phyloP scores from a whole-genome alignment of 2,888 invertebrate genomes.

The Adelognathus sp. region DNA sequence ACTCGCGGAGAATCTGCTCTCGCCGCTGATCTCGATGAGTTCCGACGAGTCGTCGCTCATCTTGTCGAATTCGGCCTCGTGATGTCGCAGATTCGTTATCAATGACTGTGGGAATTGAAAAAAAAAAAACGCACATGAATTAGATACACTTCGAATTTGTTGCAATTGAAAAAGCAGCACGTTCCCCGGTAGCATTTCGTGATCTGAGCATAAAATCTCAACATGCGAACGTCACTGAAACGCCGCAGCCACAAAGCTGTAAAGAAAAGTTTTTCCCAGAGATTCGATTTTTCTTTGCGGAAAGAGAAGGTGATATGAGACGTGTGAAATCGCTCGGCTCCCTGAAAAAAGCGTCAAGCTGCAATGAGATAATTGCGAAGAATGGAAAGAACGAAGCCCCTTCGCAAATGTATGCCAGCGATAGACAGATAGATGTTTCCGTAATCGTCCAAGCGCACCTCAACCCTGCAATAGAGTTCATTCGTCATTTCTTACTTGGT shows the following conservation, averaged over 20 bases:
- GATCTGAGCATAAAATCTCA: neutral
- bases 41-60: slow-evolving; percentile 93
- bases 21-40: slow-evolving; percentile 92
- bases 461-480: slow-evolving; percentile 37
- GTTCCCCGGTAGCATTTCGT: neutral
- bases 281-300: slow-evolving; percentile 38
- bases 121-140: neutral
- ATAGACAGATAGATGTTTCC: slow-evolving; percentile 46
- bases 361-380: slow-evolving; percentile 19
- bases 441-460: slow-evolving; percentile 41
- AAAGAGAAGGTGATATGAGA: slow-evolving; percentile 26
- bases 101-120: slow-evolving; percentile 85
- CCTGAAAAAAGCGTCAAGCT: slow-evolving; percentile 57
- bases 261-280: slow-evolving; percentile 43
- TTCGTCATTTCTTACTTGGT: slow-evolving; percentile 88
- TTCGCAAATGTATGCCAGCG: slow-evolving; percentile 46
- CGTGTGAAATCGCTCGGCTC: slow-evolving; percentile 22
- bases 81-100: slow-evolving; percentile 89
- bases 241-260: slow-evolving; percentile 50
- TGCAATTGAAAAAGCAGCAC: neutral
- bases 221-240: slow-evolving; percentile 54
- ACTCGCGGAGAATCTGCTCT: slow-evolving; percentile 92
- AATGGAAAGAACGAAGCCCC: slow-evolving; percentile 15
- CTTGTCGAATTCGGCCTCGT: slow-evolving; percentile 93
- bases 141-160: neutral